These are phyloP conservation scores for Rhodeus uyekii DNA, from an alignment of 2,797 vertebrate species.

Conservation along the genomic window DNA sequence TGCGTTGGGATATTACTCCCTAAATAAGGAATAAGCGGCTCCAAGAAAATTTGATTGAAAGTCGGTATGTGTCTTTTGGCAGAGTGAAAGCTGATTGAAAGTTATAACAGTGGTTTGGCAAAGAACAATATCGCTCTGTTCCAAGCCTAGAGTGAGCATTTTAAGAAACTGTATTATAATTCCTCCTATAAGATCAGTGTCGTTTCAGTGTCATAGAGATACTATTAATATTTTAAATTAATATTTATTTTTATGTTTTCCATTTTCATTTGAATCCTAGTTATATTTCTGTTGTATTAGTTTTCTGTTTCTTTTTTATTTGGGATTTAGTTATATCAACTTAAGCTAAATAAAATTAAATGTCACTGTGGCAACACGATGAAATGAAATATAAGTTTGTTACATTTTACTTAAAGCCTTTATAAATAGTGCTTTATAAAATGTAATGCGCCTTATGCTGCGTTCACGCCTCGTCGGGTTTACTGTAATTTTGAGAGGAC, in stretches of 20 bases:
- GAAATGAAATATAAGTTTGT: neutral
- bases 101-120: conserved; percentile 23
- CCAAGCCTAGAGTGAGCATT: conserved; percentile 5
- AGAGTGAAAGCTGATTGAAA: conserved; percentile 11
- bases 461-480: neutral
- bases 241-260: neutral
- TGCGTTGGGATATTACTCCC: conserved; percentile 13
- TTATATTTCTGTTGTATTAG: neutral
- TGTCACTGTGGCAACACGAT: neutral
- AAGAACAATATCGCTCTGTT: neutral
- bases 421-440: neutral
- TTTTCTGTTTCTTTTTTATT: too few species aligned
- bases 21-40: conserved; percentile 7
- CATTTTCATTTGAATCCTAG: neutral
- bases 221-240: neutral
- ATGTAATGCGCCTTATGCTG: too few species aligned
- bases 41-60: conserved; percentile 5
- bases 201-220: neutral
- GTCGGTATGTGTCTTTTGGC: conserved; percentile 11
- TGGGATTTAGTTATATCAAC: neutral
- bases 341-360: neutral
- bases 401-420: neutral
- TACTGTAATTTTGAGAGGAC: neutral
- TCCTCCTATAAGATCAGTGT: conserved; percentile 1
- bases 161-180: neutral